Base-by-base conservation (phyloP, 1,140 invertebrate genomes). In the Saccostrea echinata region DNA sequence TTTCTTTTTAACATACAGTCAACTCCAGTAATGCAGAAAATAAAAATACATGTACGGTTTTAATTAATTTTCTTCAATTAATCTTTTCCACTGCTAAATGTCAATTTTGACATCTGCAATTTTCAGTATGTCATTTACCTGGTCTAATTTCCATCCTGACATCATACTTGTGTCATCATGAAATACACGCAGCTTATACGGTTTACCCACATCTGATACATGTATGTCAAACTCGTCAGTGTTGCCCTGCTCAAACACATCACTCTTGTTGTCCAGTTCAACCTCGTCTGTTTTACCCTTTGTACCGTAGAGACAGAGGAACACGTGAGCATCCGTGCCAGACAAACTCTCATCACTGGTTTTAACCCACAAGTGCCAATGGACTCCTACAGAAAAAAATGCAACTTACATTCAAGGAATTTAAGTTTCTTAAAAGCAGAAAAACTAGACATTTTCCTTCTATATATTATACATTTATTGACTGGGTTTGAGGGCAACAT, bases 171-270 rank as follows among this genome's bases (percentile, higher is more conserved):
- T 93, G 0, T 93, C 93, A 89, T 95, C 94, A 90, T 95, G 94
- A 3, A 94, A 94, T 16, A 95, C 92, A 9, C 93, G 84, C 35
- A 95, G 93, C 84, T 94, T 95, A 13, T 90, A 90, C 24, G 95
- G 68, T 82, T 94, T 92, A 86, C 90, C 91, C 81, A 95, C 85
- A 27, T 90, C 92, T 18, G 94, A 94, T 33, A 94, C 94, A 87
- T 95, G 94, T 18, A 95, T 88, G 55, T 90, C 87, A 89, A 95
- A 95, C 18, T 92, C 90, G 89, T 95, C 94, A 71, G 95, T 94
- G 88, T 94, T 91, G 89, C 93, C 94, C 85, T 91, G 92, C 90
- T 95, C 95, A 93, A 95, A 95, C 87, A 94, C 94, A 87, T 95
- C 93, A 43, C 85, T 93, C 89, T 95, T 94, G 3, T 88, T 92